Base-by-base conservation (phyloP, 23 tunicate genomes). In the Halocynthia aurantium region DNA sequence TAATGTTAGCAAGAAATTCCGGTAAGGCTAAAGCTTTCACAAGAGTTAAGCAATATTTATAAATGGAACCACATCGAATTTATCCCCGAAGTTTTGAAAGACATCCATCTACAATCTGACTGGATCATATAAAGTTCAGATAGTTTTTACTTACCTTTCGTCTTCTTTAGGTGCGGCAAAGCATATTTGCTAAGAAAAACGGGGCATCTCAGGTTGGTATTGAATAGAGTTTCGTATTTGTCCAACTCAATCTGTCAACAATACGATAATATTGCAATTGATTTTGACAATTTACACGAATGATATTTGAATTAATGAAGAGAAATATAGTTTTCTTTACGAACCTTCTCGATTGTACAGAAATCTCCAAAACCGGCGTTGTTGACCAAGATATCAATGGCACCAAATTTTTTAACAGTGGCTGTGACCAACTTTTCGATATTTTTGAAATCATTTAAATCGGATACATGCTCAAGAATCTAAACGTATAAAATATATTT, bases 111-210 rank as follows among this genome's bases (percentile, higher is more conserved):
- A n/a, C n/a, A n/a, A n/a, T n/a, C n/a, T n/a, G n/a, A n/a, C n/a
- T n/a, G n/a, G n/a, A n/a, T n/a, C n/a, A n/a, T n/a, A n/a, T n/a
- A n/a, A n/a, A n/a, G n/a, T n/a, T n/a, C n/a, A n/a, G n/a, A 67
- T 12, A 10, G 76, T 44, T 13, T 17, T 11, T 44, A 8, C 67
- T 52, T 70, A 81, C 84, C 84, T 71, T 81, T 81, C 6, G 84
- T 68, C 71, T 71, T 71, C 55, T 51, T 71, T 19, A 81, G 40
- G 71, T 81, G 77, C 10, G 77, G 77, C 17, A 65, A 51, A 31
- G 77, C 77, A 55, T 65, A 51, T 22, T 81, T 71, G 77, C 79
- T 50, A 8, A 81, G 77, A 19, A 70, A 81, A 8, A 81, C 74
- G 13, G 84, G 77, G 8, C 77, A 77, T 7, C 75, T 52, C 19